Evolutionary conservation across 2,888 invertebrate genomes (phyloP).

Genomic region (Phyllotreta striolata): DNA sequence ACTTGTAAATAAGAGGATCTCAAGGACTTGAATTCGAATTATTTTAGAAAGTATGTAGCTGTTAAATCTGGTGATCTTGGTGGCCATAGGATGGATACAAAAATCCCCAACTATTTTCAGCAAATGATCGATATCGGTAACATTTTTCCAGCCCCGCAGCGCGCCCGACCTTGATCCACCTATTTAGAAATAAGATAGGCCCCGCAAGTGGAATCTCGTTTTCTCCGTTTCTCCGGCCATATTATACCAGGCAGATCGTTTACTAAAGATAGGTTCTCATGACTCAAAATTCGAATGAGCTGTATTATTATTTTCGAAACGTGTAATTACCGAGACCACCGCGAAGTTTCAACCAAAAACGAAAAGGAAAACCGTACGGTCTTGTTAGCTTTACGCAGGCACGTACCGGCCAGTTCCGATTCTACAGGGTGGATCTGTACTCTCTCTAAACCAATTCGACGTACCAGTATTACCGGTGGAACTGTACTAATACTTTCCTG

Average conservation of each 20-base stretch:
- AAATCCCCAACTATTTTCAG: neutral
- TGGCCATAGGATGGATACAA: neutral
- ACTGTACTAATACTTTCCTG: no score
- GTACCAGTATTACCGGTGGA: no score
- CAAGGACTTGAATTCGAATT: no score
- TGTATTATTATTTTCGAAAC: constrained; percentile 59
- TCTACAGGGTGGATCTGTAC: no score
- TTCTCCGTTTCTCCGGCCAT: constrained; percentile 29
- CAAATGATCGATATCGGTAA: constrained; percentile 22
- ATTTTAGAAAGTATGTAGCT: no score
- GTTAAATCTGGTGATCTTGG: neutral
- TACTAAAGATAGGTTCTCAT: constrained; percentile 60
- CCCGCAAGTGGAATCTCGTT: constrained; percentile 53
- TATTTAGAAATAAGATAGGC: constrained; percentile 27
- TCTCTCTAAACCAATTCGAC: no score
- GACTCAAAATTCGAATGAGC: constrained; percentile 58
- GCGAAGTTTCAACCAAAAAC: constrained; percentile 51
- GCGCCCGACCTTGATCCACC: constrained; percentile 31
- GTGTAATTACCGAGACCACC: constrained; percentile 60
- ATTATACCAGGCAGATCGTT: constrained; percentile 49
- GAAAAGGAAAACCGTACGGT: constrained; percentile 48
- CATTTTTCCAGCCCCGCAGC: constrained; percentile 21
- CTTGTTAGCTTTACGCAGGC: constrained; percentile 10
- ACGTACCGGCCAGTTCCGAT: neutral
- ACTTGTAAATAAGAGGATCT: no score